Conservation (phyloP, 2,113 vertebrate genomes). For the Perca fluviatilis region DNA sequence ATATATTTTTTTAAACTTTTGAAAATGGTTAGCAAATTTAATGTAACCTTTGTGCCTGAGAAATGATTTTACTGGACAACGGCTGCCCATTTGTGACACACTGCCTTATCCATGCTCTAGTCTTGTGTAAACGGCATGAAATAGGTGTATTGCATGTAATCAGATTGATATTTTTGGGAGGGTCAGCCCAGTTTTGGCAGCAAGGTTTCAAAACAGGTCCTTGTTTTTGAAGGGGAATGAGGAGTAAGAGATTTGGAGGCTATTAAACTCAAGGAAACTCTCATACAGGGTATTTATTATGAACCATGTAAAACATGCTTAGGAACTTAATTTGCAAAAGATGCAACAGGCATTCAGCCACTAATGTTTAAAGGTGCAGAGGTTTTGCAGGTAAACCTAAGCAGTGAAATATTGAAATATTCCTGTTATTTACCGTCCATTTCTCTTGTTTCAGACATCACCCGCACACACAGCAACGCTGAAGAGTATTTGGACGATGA, state of each 20-base stretch:
- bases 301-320: not conserved
- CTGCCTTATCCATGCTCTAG: not conserved
- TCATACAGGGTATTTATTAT: not conserved
- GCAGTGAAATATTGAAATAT: not conserved
- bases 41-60: not conserved
- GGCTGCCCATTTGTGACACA: not conserved
- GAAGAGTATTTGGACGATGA: conserved; percentile 98
- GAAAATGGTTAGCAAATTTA: too few relatives aligned
- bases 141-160: not conserved
- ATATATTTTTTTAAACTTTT: not conserved
- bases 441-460: conserved; percentile 80
- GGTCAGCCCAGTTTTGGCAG: not conserved
- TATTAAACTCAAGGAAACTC: not conserved
- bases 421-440: not conserved
- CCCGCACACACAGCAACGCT: conserved; percentile 91
- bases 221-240: not conserved
- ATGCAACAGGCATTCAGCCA: not conserved
- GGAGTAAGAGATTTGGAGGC: not conserved
- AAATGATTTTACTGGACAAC: not conserved
- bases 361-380: not conserved
- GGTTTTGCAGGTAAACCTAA: not conserved
- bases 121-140: not conserved
- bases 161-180: not conserved
- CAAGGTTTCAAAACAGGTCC: not conserved
- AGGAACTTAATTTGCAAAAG: not conserved